phyloP scores from a whole-genome alignment of 2,797 vertebrate genomes.

The Gephyroberyx darwinii region DNA sequence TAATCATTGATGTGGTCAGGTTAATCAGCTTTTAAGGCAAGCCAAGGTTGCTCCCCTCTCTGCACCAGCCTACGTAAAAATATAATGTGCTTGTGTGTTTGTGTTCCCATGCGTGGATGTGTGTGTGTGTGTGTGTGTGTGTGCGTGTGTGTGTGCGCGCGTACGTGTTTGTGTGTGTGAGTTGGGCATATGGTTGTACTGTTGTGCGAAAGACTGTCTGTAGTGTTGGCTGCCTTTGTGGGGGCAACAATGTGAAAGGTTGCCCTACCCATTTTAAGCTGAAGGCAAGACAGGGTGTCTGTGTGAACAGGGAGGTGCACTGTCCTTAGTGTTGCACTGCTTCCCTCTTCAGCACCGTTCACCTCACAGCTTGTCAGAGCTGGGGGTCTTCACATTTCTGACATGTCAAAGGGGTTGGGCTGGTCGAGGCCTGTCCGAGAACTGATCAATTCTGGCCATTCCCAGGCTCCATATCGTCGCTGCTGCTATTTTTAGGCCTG shows the following conservation, averaged over 20 bases:
- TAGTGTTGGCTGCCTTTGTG: conserved; percentile 43
- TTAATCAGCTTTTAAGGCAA: conserved; percentile 61
- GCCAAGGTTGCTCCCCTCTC: conserved; percentile 22
- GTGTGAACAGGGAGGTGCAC: conserved; percentile 13
- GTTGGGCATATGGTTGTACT: conserved; percentile 36
- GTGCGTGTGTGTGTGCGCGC: conserved; percentile 32
- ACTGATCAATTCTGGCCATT: conserved; percentile 58
- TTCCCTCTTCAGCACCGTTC: conserved; percentile 6
- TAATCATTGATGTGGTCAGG: conserved; percentile 55
- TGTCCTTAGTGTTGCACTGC: neutral
- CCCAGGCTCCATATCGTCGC: conserved; percentile 53
- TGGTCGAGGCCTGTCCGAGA: conserved; percentile 39
- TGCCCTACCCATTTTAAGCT: conserved; percentile 34
- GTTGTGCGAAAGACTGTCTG: conserved; percentile 57
- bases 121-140: conserved; percentile 20
- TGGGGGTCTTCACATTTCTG: neutral
- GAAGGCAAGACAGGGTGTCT: conserved; percentile 18
- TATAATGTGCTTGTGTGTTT: conserved; percentile 23
- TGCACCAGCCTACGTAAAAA: conserved; percentile 42
- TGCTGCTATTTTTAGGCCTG: conserved; percentile 74
- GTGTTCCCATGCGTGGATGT: conserved; percentile 28
- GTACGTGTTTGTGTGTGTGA: conserved; percentile 23
- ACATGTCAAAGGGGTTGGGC: conserved; percentile 37
- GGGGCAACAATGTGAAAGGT: conserved; percentile 36
- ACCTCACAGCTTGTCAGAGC: conserved; percentile 31